Percentiles rank a stretch among this genome's conserved stretches.
Evolutionary conservation across 2,888 invertebrate genomes (phyloP).

Genomic region (Epicampocera succincta): DNA sequence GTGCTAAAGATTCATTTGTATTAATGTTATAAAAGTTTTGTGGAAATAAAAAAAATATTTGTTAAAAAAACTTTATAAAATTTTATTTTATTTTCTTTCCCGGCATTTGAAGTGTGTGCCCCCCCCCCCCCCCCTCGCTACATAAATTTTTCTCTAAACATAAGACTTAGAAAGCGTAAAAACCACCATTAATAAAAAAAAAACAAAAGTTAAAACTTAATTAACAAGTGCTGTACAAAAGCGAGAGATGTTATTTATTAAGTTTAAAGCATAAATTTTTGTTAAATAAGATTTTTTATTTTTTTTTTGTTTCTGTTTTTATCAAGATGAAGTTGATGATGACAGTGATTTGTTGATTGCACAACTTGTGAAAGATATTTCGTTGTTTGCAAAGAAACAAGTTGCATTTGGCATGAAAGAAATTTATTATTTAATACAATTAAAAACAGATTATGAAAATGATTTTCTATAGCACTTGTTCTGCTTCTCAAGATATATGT

Average conservation of each 20-base stretch:
- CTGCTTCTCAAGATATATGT: background rate
- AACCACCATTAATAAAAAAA: background rate
- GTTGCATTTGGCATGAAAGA: background rate
- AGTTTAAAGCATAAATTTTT: background rate
- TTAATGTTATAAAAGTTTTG: too few relatives aligned
- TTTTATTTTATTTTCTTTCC: too few relatives aligned
- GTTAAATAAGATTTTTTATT: too few relatives aligned
- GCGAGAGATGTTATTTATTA: constrained; percentile 18
- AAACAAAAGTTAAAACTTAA: constrained; percentile 9
- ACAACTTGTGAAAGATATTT: background rate
- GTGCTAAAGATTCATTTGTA: too few relatives aligned
- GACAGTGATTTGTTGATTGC: background rate
- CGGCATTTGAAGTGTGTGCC: too few relatives aligned
- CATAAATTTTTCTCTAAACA: too few relatives aligned
- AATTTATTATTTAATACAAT: constrained; percentile 1
- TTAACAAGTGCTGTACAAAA: constrained; percentile 29
- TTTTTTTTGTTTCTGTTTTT: too few relatives aligned
- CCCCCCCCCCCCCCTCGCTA: too few relatives aligned
- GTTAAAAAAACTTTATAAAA: too few relatives aligned
- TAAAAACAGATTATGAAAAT: background rate
- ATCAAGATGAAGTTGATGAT: constrained; percentile 7
- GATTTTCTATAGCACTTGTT: background rate
- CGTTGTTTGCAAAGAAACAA: background rate
- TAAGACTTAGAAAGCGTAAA: constrained; percentile 47
- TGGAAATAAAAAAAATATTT: too few relatives aligned